Evolutionary conservation across 2,113 vertebrate species (phyloP), one percentile per base, ranked within the genome.

Genomic region (Diadophis punctatus): DNA sequence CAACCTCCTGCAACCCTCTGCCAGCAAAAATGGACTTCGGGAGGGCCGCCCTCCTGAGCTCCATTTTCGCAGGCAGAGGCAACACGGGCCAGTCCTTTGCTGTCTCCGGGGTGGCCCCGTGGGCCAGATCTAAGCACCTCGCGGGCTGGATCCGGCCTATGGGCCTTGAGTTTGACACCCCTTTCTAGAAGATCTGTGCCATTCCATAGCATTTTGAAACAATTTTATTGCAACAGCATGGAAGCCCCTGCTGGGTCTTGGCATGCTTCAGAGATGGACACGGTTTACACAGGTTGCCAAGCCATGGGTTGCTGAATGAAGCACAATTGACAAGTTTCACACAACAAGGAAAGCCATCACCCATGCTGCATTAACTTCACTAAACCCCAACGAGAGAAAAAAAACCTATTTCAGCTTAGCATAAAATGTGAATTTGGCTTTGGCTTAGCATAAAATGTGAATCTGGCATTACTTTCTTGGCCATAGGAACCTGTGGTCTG

Each of bases 111-210:
- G 1, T 20, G 20, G 53, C 1, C 53, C 20, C 5, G 6, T 5
- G 20, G 20, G 55, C 7, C 55, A 56, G 20, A 56, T 23, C 22
- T 56, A 56, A 56, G 55, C 22, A 56, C 22, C 55, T 6, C 7
- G 6, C 2, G 1, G 55, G 55, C 7, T 0, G 55, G 53, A 55
- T 6, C 16, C 18, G 5, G 53, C 18, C 53, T 1, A 1, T 0
- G 20, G 53, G 55, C 55, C 55, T 56, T 56, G 55, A 25, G 23
- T 58, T 58, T 58, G 56, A 58, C 23, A 25, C 3, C 23, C 23
- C 56, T 25, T 60, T 25, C 56, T 27, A 48, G 43, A 51, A n/a
- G 30, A 5, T 22, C 0, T 23, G 3, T 48, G 12, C 27, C 25
- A 27, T 2, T 89, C 16, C 18, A 58, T 74, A 7, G 58, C 4